Evolutionary conservation across 2,888 invertebrate genomes (phyloP).

Genomic region (Stratiomys singularior): DNA sequence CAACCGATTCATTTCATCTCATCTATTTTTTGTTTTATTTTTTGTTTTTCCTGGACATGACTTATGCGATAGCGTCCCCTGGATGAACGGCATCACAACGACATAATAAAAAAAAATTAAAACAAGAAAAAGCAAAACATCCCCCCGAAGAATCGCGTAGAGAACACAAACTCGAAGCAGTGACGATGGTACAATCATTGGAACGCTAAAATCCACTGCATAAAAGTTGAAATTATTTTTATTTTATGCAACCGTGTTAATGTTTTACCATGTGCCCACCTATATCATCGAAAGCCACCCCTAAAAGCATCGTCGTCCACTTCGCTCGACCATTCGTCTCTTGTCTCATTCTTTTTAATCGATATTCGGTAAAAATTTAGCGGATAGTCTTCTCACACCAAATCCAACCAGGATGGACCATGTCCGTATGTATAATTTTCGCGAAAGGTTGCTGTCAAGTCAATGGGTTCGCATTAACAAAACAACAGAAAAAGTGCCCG

Average conservation of each 20-base stretch:
- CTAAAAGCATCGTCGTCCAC: background rate
- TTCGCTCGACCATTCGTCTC: background rate
- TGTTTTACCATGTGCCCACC: slow-evolving; percentile 46
- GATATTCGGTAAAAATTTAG: slow-evolving; percentile 45
- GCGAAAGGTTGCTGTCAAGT: slow-evolving; percentile 51
- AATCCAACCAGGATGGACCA: background rate
- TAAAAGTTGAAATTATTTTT: slow-evolving; percentile 51
- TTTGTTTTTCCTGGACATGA: too few species aligned
- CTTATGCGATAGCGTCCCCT: too few species aligned
- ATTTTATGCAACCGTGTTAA: slow-evolving; percentile 52
- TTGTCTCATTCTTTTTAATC: slow-evolving; percentile 46
- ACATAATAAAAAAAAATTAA: too few species aligned
- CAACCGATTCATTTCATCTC: too few species aligned
- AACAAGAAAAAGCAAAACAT: background rate
- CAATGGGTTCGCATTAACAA: slow-evolving; percentile 51
- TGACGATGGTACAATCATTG: background rate
- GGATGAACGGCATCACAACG: background rate
- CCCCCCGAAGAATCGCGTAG: background rate
- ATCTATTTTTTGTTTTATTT: too few species aligned
- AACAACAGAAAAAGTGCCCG: slow-evolving; percentile 42
- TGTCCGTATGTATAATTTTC: slow-evolving; percentile 42
- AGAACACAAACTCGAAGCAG: background rate
- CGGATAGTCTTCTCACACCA: background rate
- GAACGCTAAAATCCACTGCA: slow-evolving; percentile 7
- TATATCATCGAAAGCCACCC: background rate